Conservation (phyloP, 2,797 vertebrate species). For the Pelochelys cantorii region DNA sequence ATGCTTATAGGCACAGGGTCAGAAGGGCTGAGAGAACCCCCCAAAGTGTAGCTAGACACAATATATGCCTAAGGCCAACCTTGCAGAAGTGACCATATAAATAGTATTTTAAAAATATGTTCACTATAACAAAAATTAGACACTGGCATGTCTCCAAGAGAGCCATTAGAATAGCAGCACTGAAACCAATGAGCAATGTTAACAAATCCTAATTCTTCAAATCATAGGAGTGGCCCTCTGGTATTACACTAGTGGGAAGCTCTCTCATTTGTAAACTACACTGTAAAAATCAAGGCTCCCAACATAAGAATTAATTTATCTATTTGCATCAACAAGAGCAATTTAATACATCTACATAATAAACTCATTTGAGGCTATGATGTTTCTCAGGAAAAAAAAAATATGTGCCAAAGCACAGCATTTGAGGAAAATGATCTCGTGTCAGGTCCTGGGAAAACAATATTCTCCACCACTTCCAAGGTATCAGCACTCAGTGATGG, state of each 20-base stretch:
- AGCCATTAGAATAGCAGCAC: background rate
- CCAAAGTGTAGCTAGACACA: slow-evolving; percentile 14
- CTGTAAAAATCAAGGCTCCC: background rate
- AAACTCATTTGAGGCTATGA: background rate
- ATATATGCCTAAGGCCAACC: slow-evolving; percentile 3
- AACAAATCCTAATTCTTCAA: background rate
- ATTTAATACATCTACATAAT: slow-evolving; percentile 20
- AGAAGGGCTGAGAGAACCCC: background rate
- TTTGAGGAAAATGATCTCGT: background rate
- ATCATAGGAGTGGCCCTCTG: background rate
- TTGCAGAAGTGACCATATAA: slow-evolving; percentile 49
- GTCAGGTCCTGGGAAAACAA: background rate
- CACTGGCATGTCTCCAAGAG: background rate
- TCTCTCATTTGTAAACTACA: background rate
- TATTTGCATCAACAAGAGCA: background rate
- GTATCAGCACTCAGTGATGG: background rate
- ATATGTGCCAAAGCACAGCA: background rate
- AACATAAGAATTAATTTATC: background rate
- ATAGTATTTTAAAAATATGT: slow-evolving; percentile 20
- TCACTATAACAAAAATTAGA: background rate
- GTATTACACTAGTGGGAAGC: background rate
- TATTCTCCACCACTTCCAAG: background rate
- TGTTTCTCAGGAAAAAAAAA: slow-evolving; percentile 11
- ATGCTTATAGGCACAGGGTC: background rate
- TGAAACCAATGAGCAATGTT: background rate